Conservation (phyloP, 2,797 vertebrate species). For the Diceros bicornis region DNA sequence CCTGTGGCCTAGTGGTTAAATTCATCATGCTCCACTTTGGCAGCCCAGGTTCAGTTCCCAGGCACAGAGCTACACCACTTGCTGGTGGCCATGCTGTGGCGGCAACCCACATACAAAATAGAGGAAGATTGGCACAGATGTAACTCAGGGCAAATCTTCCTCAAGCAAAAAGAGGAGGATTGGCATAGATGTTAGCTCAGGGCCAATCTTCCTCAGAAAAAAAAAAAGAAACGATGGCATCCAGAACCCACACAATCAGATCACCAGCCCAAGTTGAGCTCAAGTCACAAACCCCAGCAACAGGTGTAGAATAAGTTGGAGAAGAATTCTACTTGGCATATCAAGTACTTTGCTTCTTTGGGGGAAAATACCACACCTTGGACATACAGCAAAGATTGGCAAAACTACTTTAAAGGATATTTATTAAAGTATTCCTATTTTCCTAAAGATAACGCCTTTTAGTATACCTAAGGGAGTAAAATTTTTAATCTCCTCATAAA, state of each 20-base stretch:
- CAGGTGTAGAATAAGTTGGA: fast-evolving
- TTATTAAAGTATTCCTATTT: not conserved
- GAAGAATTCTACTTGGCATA: not conserved
- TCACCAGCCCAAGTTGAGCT: not conserved
- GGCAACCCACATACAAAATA: no score
- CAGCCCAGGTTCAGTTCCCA: no score
- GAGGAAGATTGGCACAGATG: no score
- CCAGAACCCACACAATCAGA: not conserved
- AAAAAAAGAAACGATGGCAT: not conserved
- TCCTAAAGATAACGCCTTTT: not conserved
- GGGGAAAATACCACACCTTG: not conserved
- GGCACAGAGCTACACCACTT: no score
- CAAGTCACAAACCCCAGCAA: not conserved
- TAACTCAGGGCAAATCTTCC: no score
- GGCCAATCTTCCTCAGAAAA: no score
- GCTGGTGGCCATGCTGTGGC: no score
- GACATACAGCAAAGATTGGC: not conserved
- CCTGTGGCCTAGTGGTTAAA: no score
- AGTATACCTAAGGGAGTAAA: not conserved
- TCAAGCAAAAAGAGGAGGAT: no score
- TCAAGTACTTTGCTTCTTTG: not conserved
- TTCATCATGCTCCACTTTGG: no score
- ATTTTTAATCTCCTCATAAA: not conserved
- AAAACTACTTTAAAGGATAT: not conserved
- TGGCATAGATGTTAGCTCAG: no score